Base-by-base conservation (phyloP, 1,140 invertebrate species). In the Lasaia peninsularis region DNA sequence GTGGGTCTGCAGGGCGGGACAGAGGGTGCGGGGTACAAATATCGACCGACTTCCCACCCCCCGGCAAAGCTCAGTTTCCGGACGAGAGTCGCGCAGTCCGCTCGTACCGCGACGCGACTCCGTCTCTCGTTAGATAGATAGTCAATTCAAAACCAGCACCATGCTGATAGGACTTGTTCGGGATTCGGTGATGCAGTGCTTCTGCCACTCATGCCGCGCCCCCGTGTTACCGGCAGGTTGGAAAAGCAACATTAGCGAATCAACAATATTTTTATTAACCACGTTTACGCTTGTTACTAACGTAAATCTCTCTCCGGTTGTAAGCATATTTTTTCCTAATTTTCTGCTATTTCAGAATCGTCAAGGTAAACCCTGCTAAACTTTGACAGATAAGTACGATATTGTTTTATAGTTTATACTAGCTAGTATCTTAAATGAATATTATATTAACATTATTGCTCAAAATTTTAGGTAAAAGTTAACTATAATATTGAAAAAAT, bases 131-230 rank as follows among this genome's bases (percentile, higher is more conserved):
- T 85, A 86, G 79, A 85, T 81, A 85, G 86, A 83, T 81, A 85
- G 86, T 85, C 74, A 73, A 84, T 81, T 86, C 74, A 62, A 77
- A 80, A 62, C 71, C 71, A 73, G 73, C 88, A 92, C 85, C 66
- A 96, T 96, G 95, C 89, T 96, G 90, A 94, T 96, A 91, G 94
- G 92, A 88, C 92, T 96, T 73, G 94, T 96, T 77, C 93, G 94
- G 83, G 94, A 96, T 85, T 96, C 95, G 71, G 94, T 96, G 80
- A 91, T 96, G 92, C 94, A 95, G 91, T 96, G 95, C 91, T 96
- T 96, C 90, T 96, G 95, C 91, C 94, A 95, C 85, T 94, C 94
- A 87, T 96, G 95, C 92, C 93, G 95, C 80, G 94, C 94, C 76
- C 94, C 94, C 62, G 89, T 95, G 65, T 89, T 93, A 69, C 90